Evolutionary conservation across 2,113 vertebrate species (phyloP).

Genomic region (Heterotis niloticus): DNA sequence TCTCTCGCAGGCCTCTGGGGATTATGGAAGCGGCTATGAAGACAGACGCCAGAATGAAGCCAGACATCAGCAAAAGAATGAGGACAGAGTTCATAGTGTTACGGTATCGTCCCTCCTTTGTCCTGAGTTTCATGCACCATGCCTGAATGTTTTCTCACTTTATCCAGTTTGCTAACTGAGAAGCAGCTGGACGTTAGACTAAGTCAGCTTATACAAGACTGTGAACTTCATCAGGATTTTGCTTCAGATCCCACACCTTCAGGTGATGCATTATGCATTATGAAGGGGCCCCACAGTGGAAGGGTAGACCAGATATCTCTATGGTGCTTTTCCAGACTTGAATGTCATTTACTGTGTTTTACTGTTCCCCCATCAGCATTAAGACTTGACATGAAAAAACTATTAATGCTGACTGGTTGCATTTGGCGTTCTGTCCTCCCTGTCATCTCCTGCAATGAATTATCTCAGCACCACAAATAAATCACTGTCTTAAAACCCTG

Average conservation of each 20-base stretch:
- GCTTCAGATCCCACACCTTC: not conserved
- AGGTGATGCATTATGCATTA: conserved; percentile 20
- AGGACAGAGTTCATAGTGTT: not conserved
- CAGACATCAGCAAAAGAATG: rapidly evolving
- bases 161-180: too few species aligned
- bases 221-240: too few species aligned
- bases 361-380: conserved; percentile 48
- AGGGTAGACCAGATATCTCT: conserved; percentile 56
- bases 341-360: conserved; percentile 29
- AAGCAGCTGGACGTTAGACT: too few species aligned
- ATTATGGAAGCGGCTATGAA: conserved; percentile 73
- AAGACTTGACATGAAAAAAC: not conserved
- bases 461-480: too few species aligned
- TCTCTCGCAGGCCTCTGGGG: conserved; percentile 70
- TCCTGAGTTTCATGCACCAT: not conserved
- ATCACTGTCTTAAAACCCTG: not conserved
- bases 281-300: conserved; percentile 32
- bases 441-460: not conserved
- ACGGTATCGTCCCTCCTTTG: not conserved
- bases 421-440: not conserved
- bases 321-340: conserved; percentile 26
- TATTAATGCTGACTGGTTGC: not conserved
- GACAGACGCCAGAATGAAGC: conserved; percentile 31
- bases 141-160: not conserved
- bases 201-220: too few species aligned